These are phyloP conservation scores for Boleophthalmus pectinirostris DNA, from an alignment of 2,113 vertebrate species.

Conservation along the genomic window DNA sequence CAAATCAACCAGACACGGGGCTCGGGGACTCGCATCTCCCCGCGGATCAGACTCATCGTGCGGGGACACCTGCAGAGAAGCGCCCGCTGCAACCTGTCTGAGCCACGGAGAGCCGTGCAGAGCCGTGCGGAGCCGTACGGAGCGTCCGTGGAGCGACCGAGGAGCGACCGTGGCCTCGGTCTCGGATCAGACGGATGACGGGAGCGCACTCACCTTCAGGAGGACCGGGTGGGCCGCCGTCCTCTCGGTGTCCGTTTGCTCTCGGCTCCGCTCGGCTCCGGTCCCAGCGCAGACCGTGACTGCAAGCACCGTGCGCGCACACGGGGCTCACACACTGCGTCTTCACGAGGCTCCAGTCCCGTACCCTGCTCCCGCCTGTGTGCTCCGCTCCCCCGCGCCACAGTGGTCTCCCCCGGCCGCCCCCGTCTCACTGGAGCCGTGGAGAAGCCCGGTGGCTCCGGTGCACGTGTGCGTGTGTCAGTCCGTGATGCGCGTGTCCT, in stretches of 20 bases:
- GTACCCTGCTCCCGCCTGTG: conserved; percentile 45
- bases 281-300: neutral
- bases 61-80: conserved; percentile 4
- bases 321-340: conserved; percentile 56
- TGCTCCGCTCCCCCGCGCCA: conserved; percentile 45
- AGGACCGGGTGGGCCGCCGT: neutral
- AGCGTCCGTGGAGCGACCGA: neutral
- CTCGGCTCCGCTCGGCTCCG: neutral
- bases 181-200: neutral
- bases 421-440: conserved; percentile 36
- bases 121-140: neutral
- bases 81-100: conserved; percentile 6
- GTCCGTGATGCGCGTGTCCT: neutral
- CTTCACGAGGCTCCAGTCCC: conserved; percentile 54
- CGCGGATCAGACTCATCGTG: neutral
- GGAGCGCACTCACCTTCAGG: conserved; percentile 17
- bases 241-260: neutral
- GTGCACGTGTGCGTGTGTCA: neutral
- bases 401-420: conserved; percentile 64
- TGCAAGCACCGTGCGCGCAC: conserved; percentile 3
- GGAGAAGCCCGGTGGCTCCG: conserved; percentile 55
- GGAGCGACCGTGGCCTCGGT: neutral
- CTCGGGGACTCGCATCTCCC: neutral
- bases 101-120: neutral
- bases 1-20: neutral